phyloP scores from a whole-genome alignment of 2,888 invertebrate species.

The Masnerella sp. region DNA sequence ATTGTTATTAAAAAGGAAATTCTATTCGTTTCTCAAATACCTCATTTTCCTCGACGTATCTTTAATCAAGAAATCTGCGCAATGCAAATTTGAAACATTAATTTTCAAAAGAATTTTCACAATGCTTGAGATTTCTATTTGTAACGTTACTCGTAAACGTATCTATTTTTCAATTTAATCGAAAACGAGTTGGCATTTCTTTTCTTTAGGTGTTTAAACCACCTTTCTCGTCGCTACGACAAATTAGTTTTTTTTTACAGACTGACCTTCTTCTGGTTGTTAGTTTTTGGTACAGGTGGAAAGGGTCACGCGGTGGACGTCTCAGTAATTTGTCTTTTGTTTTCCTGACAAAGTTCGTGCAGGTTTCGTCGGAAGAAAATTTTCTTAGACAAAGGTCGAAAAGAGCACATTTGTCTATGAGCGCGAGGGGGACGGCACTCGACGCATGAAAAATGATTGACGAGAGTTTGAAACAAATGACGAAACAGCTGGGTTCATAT shows the following conservation, averaged over 20 bases:
- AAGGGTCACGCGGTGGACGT: slow-evolving; percentile 74
- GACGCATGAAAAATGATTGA: slow-evolving; percentile 73
- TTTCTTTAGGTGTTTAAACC: too few relatives aligned
- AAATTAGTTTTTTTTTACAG: slow-evolving; percentile 51
- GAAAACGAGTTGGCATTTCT: too few relatives aligned
- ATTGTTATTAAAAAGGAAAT: too few relatives aligned
- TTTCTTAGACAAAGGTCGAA: slow-evolving; percentile 73
- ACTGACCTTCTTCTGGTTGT: slow-evolving; percentile 39
- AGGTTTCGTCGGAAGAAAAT: slow-evolving; percentile 70
- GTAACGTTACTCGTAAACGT: too few relatives aligned
- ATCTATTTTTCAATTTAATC: neutral
- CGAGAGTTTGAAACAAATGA: slow-evolving; percentile 71
- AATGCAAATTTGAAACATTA: too few relatives aligned
- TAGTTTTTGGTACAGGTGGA: slow-evolving; percentile 69
- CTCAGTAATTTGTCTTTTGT: slow-evolving; percentile 76
- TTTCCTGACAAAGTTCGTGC: slow-evolving; percentile 63
- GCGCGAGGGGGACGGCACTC: slow-evolving; percentile 36
- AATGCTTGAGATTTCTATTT: too few relatives aligned
- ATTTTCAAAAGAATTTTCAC: too few relatives aligned
- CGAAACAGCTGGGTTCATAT: slow-evolving; percentile 67
- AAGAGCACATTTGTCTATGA: slow-evolving; percentile 64
- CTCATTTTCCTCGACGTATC: too few relatives aligned
- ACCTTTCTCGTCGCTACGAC: too few relatives aligned
- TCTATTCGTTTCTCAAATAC: too few relatives aligned
- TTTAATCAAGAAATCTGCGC: too few relatives aligned